A percentile compares a stretch with the other conserved stretches of the same genome.
Evolutionary conservation across 2,797 vertebrate genomes (phyloP).

Genomic region (Tapirus indicus): DNA sequence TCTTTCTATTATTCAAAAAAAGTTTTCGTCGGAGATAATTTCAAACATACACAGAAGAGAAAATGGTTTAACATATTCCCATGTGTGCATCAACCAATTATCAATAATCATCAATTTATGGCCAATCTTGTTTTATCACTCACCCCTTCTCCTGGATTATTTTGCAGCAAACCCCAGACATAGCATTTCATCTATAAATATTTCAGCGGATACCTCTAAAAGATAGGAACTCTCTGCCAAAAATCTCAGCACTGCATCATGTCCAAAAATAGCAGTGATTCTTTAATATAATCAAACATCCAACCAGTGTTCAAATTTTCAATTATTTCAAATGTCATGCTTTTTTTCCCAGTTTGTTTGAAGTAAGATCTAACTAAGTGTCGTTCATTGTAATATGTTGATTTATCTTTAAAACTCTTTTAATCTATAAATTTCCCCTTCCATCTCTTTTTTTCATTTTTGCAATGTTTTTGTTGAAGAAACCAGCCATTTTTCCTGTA

Average conservation of each 20-base stretch:
- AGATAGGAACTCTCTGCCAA: background rate
- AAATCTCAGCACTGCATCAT: background rate
- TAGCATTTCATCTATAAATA: background rate
- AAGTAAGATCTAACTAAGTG: constrained; percentile 30
- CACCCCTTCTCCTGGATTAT: background rate
- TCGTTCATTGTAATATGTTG: background rate
- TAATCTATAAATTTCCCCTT: background rate
- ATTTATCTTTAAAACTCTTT: constrained; percentile 19
- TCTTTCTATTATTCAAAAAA: background rate
- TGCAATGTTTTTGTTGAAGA: constrained; percentile 36
- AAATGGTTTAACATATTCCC: background rate
- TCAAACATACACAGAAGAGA: background rate
- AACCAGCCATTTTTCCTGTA: constrained; percentile 12
- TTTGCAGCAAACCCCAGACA: background rate
- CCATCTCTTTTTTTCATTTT: background rate
- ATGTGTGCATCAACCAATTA: background rate
- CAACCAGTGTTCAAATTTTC: background rate
- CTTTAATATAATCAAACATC: background rate
- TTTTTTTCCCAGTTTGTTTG: background rate
- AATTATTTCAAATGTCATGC: background rate
- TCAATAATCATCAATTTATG: background rate
- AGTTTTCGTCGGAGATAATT: background rate
- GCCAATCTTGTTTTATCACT: background rate
- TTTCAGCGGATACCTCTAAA: background rate
- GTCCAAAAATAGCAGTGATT: background rate